Percentiles rank a stretch among this genome's conserved stretches.
phyloP scores from a whole-genome alignment of 2,113 vertebrate genomes.

The Triplophysa siluroides region DNA sequence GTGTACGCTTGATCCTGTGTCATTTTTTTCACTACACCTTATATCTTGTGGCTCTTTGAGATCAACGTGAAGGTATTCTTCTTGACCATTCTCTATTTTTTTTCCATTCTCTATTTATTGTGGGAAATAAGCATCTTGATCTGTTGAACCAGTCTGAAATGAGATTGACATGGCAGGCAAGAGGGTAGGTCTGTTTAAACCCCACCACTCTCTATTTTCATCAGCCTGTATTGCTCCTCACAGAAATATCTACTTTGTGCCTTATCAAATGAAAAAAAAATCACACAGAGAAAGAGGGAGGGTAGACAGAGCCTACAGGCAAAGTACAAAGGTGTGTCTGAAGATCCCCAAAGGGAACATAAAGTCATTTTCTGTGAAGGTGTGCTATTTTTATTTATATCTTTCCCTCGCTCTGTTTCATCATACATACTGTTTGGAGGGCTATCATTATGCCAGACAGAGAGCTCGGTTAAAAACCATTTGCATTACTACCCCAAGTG shows the following conservation, averaged over 20 bases:
- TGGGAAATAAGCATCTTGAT: conserved; percentile 64
- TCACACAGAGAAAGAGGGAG: conserved; percentile 48
- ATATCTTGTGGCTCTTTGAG: conserved; percentile 34
- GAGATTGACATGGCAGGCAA: conserved; percentile 72
- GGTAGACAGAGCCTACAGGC: conserved; percentile 66
- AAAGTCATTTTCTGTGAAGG: conserved; percentile 78
- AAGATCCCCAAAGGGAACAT: conserved; percentile 75
- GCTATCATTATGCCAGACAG: conserved; percentile 77
- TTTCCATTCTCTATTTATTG: conserved; percentile 46
- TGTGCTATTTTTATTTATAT: conserved; percentile 80
- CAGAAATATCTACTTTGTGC: conserved; percentile 70
- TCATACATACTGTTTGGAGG: conserved; percentile 77
- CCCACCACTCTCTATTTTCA: conserved; percentile 54
- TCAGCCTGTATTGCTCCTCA: conserved; percentile 63
- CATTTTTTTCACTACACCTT: conserved; percentile 10
- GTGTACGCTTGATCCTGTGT: background rate
- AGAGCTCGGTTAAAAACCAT: conserved; percentile 74
- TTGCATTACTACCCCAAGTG: conserved; percentile 84
- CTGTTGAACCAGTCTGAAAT: conserved; percentile 70
- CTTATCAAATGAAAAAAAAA: conserved; percentile 72
- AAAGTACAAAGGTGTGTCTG: conserved; percentile 73
- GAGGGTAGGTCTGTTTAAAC: conserved; percentile 70
- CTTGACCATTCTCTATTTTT: conserved; percentile 52
- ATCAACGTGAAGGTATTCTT: conserved; percentile 31
- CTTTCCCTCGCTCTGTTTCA: conserved; percentile 76